Percentiles rank a stretch among this genome's conserved stretches.
These are phyloP conservation scores for Leuctra nigra DNA, from an alignment of 2,888 invertebrate genomes.

Conservation along the genomic window DNA sequence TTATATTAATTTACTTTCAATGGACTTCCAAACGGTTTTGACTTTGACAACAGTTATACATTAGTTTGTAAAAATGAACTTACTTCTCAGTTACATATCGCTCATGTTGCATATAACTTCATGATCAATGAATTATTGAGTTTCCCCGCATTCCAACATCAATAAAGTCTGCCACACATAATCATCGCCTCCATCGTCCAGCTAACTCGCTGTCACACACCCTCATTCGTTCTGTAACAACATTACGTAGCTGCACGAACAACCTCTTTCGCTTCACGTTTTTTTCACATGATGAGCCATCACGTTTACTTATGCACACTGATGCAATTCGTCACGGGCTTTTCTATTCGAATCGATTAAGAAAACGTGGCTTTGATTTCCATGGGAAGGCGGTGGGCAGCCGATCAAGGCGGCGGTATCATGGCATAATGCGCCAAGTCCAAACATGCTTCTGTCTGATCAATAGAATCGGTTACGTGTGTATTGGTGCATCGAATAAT, in stretches of 20 bases:
- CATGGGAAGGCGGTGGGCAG: constrained; percentile 9
- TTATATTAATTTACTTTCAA: too few relatives aligned
- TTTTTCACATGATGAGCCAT: constrained; percentile 2
- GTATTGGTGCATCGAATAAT: constrained; percentile 10
- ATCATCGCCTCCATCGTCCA: too few relatives aligned
- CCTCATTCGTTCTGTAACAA: too few relatives aligned
- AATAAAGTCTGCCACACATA: too few relatives aligned
- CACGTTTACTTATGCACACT: constrained; percentile 12
- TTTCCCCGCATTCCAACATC: too few relatives aligned
- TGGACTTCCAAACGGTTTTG: too few relatives aligned
- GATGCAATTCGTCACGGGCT: constrained; percentile 14
- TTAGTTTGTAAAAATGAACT: too few relatives aligned
- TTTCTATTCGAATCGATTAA: constrained; percentile 17
- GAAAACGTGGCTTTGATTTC: constrained; percentile 17
- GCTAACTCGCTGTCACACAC: neutral
- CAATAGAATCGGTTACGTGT: constrained; percentile 5
- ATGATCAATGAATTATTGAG: too few relatives aligned
- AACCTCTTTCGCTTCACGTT: neutral
- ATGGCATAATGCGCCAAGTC: neutral
- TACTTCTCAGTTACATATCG: too few relatives aligned
- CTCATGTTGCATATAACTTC: too few relatives aligned
- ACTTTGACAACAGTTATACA: too few relatives aligned
- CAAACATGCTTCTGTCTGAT: neutral
- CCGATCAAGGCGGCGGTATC: neutral
- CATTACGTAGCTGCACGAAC: neutral